Percentiles rank a stretch among this genome's conserved stretches.
phyloP scores from a whole-genome alignment of 2,888 invertebrate genomes.

The Electrophaes corylata region DNA sequence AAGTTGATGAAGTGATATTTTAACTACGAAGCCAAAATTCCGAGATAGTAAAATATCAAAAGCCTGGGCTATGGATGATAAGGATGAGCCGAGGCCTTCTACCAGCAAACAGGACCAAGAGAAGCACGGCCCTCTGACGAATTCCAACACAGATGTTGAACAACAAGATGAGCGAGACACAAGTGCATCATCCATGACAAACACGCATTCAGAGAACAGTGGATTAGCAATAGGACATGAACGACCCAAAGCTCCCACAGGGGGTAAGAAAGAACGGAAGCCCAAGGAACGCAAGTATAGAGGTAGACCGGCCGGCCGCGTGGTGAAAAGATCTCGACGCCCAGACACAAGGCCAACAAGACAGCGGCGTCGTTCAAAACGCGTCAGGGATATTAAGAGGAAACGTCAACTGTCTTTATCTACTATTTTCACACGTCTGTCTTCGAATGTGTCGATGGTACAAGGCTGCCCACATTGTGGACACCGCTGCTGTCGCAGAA shows the following conservation, averaged over 20 bases:
- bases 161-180: slow-evolving; percentile 42
- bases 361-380: slow-evolving; percentile 38
- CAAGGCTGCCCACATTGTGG: slow-evolving; percentile 56
- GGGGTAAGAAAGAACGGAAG: slow-evolving; percentile 39
- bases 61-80: slow-evolving; percentile 56
- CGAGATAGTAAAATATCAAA: slow-evolving; percentile 50
- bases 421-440: slow-evolving; percentile 52
- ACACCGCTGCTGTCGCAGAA: slow-evolving; percentile 62
- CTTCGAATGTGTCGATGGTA: slow-evolving; percentile 40
- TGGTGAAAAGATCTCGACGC: slow-evolving; percentile 49
- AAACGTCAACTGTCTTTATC: slow-evolving; percentile 46
- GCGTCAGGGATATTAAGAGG: slow-evolving; percentile 35
- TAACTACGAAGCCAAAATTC: not conserved
- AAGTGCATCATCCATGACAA: slow-evolving; percentile 44
- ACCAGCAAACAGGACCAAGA: slow-evolving; percentile 54
- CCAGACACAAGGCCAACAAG: slow-evolving; percentile 32
- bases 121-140: slow-evolving; percentile 11
- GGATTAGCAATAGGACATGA: slow-evolving; percentile 43
- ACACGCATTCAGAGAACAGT: slow-evolving; percentile 47
- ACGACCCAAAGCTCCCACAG: slow-evolving; percentile 29
- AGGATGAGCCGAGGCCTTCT: slow-evolving; percentile 49
- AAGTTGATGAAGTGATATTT: not conserved
- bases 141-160: slow-evolving; percentile 38
- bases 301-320: slow-evolving; percentile 40
- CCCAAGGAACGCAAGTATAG: slow-evolving; percentile 41